Percentiles rank a stretch among this genome's conserved stretches.
Evolutionary conservation across 1,140 invertebrate genomes (phyloP).

Genomic region (Macrocentrus cingulum): DNA sequence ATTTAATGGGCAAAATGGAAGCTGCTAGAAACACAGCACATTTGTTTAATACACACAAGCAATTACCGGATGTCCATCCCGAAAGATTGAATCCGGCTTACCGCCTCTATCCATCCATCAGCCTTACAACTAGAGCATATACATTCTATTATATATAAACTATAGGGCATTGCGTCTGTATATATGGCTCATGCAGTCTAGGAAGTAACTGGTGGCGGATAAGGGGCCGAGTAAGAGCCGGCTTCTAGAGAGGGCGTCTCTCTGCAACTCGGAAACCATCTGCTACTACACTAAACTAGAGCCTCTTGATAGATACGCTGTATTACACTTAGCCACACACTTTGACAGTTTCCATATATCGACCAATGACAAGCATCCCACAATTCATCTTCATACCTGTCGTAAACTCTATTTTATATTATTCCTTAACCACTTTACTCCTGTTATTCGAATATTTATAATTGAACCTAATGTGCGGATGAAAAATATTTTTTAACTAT

Average conservation of each 20-base stretch:
- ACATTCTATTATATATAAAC: slow-evolving; percentile 23
- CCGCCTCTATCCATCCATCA: slow-evolving; percentile 25
- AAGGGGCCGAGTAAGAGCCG: neutral
- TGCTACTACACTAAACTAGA: slow-evolving; percentile 7
- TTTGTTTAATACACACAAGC: no score
- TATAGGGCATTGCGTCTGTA: neutral
- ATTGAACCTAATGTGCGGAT: neutral
- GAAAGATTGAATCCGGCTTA: slow-evolving; percentile 27
- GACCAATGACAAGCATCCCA: slow-evolving; percentile 24
- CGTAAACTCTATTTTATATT: slow-evolving; percentile 21
- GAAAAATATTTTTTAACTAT: neutral
- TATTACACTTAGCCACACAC: slow-evolving; percentile 17
- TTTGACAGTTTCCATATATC: slow-evolving; percentile 29
- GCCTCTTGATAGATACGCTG: slow-evolving; percentile 25
- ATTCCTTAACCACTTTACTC: slow-evolving; percentile 17
- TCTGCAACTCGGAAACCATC: slow-evolving; percentile 25
- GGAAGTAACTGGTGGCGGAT: slow-evolving; percentile 6
- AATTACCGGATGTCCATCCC: slow-evolving; percentile 25
- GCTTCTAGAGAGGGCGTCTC: neutral
- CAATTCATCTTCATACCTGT: slow-evolving; percentile 29
- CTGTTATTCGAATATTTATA: slow-evolving; percentile 3
- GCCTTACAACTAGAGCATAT: slow-evolving; percentile 19
- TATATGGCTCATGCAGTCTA: slow-evolving; percentile 21
- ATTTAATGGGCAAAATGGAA: neutral
- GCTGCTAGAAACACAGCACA: no score